phyloP scores from a whole-genome alignment of 2,888 invertebrate species.

The Drosophila anomalata region DNA sequence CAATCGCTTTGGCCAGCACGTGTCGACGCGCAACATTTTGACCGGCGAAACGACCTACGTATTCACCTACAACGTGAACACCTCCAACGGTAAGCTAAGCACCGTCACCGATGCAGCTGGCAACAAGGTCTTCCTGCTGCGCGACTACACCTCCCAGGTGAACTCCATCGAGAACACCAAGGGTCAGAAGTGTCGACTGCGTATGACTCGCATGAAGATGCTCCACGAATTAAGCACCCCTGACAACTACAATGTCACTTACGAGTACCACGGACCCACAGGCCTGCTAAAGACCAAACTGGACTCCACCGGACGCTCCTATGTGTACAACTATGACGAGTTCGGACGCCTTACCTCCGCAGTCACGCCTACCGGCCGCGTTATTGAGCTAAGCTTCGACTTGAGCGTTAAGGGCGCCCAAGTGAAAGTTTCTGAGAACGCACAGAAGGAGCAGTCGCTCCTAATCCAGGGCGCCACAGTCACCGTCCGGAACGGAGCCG shows the following conservation, averaged over 20 bases:
- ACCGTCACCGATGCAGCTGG: constrained; percentile 97
- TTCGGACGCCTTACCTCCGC: constrained; percentile 96
- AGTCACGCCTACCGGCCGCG: constrained; percentile 97
- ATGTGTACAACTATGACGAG: constrained; percentile 97
- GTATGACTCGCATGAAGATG: constrained; percentile 97
- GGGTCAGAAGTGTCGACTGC: constrained; percentile 94
- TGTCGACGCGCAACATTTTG: constrained; percentile 96
- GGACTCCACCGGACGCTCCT: constrained; percentile 94
- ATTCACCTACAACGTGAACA: constrained; percentile 98
- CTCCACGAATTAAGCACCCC: constrained; percentile 95
- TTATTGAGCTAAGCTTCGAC: constrained; percentile 94
- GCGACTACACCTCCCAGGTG: constrained; percentile 94
- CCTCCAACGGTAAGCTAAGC: constrained; percentile 96
- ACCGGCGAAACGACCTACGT: constrained; percentile 96
- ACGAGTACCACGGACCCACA: constrained; percentile 95
- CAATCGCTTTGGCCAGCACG: constrained; percentile 97
- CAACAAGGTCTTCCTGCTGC: constrained; percentile 92
- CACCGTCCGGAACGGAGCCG: constrained; percentile 91
- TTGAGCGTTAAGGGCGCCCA: constrained; percentile 95
- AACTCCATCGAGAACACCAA: constrained; percentile 97
- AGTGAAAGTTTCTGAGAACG: constrained; percentile 92
- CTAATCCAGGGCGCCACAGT: constrained; percentile 94
- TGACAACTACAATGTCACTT: constrained; percentile 96
- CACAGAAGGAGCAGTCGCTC: constrained; percentile 92
- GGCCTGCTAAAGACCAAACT: constrained; percentile 94